A percentile compares a stretch with the other conserved stretches of the same genome.
Evolutionary conservation across 1,140 invertebrate species (phyloP).

Genomic region (Prorops nasuta): DNA sequence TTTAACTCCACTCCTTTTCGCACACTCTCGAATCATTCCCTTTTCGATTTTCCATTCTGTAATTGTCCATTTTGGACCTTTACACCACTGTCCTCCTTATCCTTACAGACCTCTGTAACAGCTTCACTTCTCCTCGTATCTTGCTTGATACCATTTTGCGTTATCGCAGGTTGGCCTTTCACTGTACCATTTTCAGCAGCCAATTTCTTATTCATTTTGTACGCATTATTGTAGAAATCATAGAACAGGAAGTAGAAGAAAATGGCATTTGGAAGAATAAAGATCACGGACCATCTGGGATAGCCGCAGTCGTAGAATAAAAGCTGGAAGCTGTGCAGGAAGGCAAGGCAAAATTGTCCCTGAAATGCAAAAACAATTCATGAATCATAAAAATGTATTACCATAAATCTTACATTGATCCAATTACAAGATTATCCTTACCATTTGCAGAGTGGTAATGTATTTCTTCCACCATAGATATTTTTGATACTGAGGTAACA

Average conservation of each 20-base stretch:
- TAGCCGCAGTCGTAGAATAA: constrained; percentile 84
- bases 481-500: constrained; percentile 71
- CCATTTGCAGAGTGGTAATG: constrained; percentile 80
- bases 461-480: constrained; percentile 82
- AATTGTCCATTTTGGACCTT: constrained; percentile 8
- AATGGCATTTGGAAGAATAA: constrained; percentile 75
- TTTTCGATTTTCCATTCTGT: constrained; percentile 24
- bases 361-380: constrained; percentile 47
- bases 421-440: too few relatives aligned
- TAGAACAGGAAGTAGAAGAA: constrained; percentile 80
- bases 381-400: not conserved
- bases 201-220: constrained; percentile 33
- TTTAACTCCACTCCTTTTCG: too few relatives aligned
- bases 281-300: constrained; percentile 69
- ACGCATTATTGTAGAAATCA: constrained; percentile 77
- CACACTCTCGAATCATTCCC: constrained; percentile 10
- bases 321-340: constrained; percentile 77
- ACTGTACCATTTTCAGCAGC: constrained; percentile 1
- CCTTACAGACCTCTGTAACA: not conserved
- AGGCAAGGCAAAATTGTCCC: constrained; percentile 76
- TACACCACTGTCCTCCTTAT: constrained; percentile 3
- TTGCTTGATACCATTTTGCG: too few relatives aligned
- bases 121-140: constrained; percentile 15
- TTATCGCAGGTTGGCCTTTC: too few relatives aligned
- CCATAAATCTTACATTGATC: not conserved